Evolutionary conservation across 2,888 invertebrate genomes (phyloP).

Genomic region (Euplexia lucipara): DNA sequence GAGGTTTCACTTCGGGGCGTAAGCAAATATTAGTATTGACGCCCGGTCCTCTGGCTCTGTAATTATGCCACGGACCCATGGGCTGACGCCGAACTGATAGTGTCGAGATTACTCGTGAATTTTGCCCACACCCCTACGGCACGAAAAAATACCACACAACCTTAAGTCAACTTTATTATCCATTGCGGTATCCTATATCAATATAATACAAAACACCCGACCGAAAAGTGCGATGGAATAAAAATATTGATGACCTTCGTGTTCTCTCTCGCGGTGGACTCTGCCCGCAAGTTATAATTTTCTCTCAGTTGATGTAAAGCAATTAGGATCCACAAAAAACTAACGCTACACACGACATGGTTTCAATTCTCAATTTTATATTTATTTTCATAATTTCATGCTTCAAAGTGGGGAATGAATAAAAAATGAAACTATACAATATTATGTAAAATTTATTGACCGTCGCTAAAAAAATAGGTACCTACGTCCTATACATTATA

Average conservation of each 20-base stretch:
- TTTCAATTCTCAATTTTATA: slow-evolving; percentile 62
- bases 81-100: slow-evolving; percentile 71
- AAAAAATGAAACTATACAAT: slow-evolving; percentile 57
- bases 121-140: slow-evolving; percentile 64
- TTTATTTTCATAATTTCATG: slow-evolving; percentile 65
- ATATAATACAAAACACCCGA: slow-evolving; percentile 1
- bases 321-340: slow-evolving; percentile 78
- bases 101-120: slow-evolving; percentile 79
- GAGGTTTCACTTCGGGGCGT: slow-evolving; percentile 80
- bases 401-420: slow-evolving; percentile 35
- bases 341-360: slow-evolving; percentile 54
- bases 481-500: slow-evolving; percentile 69
- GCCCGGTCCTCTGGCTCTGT: slow-evolving; percentile 76
- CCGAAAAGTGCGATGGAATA: slow-evolving; percentile 49
- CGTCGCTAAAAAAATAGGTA: slow-evolving; percentile 81
- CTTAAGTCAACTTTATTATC: slow-evolving; percentile 23
- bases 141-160: slow-evolving; percentile 25
- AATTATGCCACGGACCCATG: slow-evolving; percentile 73
- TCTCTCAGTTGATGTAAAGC: slow-evolving; percentile 71
- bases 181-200: slow-evolving; percentile 39
- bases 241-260: slow-evolving; percentile 26
- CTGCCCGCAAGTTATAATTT: slow-evolving; percentile 82
- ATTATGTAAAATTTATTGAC: slow-evolving; percentile 78
- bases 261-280: slow-evolving; percentile 32
- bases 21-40: slow-evolving; percentile 89